Evolutionary conservation across 2,113 vertebrate genomes (phyloP).

Genomic region (Empidonax alnorum): DNA sequence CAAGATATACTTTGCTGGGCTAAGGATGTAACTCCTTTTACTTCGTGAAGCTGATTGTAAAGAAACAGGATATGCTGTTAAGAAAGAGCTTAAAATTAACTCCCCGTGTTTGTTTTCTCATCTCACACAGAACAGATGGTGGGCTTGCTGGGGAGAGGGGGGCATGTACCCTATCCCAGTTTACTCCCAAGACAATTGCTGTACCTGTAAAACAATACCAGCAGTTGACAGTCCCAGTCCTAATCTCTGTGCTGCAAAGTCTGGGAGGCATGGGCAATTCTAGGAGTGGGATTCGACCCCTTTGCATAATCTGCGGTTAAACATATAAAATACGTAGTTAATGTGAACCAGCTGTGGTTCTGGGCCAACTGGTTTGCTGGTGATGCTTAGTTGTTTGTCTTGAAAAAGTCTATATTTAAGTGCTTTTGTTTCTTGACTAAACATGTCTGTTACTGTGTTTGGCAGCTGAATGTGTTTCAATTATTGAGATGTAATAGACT

Average conservation of each 20-base stretch:
- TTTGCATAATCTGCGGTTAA: background rate
- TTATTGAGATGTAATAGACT: background rate
- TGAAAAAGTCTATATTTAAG: background rate
- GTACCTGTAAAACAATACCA: background rate
- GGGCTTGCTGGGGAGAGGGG: background rate
- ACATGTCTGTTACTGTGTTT: background rate
- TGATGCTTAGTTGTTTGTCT: background rate
- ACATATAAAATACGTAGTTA: background rate
- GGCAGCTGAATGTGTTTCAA: background rate
- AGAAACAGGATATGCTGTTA: background rate
- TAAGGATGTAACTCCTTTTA: background rate
- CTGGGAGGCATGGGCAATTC: background rate
- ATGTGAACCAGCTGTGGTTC: background rate
- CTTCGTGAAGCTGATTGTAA: background rate
- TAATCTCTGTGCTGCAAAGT: background rate
- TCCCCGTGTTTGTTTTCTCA: background rate
- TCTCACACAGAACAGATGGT: accelerated
- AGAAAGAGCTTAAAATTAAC: background rate
- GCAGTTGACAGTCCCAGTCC: background rate
- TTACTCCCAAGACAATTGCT: background rate
- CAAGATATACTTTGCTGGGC: background rate
- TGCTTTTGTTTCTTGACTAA: background rate
- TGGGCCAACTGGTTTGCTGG: background rate
- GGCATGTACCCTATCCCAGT: no score
- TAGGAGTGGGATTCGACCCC: background rate